A percentile compares a stretch with the other conserved stretches of the same genome.
Evolutionary conservation across 1,140 invertebrate species (phyloP).

Genomic region (Drosophila prosaltans): DNA sequence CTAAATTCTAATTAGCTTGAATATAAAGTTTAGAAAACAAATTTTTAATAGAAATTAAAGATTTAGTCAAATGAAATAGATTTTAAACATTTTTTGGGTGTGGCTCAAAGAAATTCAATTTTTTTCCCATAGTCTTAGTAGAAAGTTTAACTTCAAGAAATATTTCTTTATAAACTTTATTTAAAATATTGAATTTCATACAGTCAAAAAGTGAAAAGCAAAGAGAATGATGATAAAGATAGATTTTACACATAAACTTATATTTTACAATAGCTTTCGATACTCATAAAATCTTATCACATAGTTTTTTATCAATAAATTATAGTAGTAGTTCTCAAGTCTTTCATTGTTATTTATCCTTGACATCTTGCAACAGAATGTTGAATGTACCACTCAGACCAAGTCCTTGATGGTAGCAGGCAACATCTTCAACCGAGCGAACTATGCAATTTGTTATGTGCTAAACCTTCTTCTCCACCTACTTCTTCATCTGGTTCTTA

Average conservation of each 20-base stretch:
- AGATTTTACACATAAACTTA: no score
- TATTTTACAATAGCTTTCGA: not conserved
- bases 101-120: no score
- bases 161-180: no score
- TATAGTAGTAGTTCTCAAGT: not conserved
- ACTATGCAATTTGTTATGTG: constrained; percentile 59
- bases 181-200: no score
- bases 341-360: constrained; percentile 22
- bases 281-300: not conserved
- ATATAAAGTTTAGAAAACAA: no score
- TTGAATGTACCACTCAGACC: constrained; percentile 44
- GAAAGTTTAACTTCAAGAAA: no score
- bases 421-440: constrained; percentile 33
- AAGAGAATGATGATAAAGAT: no score
- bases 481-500: constrained; percentile 6
- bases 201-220: no score
- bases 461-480: constrained; percentile 26
- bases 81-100: no score
- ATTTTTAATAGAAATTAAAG: no score
- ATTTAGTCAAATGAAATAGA: no score
- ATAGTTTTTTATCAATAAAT: not conserved
- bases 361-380: constrained; percentile 29
- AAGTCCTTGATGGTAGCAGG: constrained; percentile 28
- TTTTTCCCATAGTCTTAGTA: no score
- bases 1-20: not conserved